Evolutionary conservation across 1,140 invertebrate species (phyloP).

Genomic region (Trachelipus rathkii): DNA sequence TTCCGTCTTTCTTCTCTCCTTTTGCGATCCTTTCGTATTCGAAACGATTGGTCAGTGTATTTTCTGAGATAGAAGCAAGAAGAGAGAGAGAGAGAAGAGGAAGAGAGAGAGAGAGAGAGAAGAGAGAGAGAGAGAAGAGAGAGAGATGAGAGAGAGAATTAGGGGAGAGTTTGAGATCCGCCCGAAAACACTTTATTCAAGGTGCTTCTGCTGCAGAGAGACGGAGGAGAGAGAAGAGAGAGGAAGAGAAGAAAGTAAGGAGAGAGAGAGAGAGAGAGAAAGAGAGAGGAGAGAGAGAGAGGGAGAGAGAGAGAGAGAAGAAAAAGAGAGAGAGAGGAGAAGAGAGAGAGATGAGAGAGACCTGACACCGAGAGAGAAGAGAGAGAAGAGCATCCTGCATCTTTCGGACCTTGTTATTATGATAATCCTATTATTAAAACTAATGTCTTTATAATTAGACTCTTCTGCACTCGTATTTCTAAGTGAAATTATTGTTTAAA

Average conservation of each 20-base stretch:
- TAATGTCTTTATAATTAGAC: slow-evolving; percentile 11
- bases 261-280: no score
- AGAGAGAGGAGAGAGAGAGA: no score
- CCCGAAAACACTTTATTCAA: no score
- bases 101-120: not conserved
- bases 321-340: no score
- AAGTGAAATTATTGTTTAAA: not conserved
- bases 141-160: not conserved
- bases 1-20: not conserved
- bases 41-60: not conserved
- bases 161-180: no score
- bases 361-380: not conserved
- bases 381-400: not conserved
- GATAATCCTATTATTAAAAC: slow-evolving; percentile 13
- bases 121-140: not conserved
- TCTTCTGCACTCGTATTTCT: slow-evolving; percentile 9
- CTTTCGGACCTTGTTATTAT: slow-evolving; percentile 7
- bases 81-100: no score
- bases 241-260: no score
- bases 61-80: no score
- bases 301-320: no score
- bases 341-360: no score
- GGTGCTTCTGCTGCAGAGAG: no score
- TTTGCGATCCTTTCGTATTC: not conserved
- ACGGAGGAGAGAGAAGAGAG: no score